A percentile compares a stretch with the other conserved stretches of the same genome.
phyloP scores from a whole-genome alignment of 1,140 invertebrate genomes.

The Drosophila nebulosa region DNA sequence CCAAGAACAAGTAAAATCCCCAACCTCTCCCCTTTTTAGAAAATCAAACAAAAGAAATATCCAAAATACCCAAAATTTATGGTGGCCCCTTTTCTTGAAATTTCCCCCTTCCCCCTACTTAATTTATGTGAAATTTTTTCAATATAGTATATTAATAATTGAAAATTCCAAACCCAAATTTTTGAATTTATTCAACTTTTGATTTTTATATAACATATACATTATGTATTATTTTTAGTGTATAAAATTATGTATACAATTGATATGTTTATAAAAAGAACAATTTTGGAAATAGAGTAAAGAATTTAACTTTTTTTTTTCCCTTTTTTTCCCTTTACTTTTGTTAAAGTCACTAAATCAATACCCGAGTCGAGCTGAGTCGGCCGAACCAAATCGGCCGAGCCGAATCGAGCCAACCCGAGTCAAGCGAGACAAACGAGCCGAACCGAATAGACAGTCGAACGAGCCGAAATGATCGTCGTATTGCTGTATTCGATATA shows the following conservation, averaged over 20 bases:
- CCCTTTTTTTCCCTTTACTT: slow-evolving; percentile 19
- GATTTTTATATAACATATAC: slow-evolving; percentile 46
- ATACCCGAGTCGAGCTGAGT: too few relatives aligned
- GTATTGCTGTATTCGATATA: slow-evolving; percentile 9
- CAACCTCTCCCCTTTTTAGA: too few relatives aligned
- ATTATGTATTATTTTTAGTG: too few relatives aligned
- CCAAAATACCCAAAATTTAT: slow-evolving; percentile 7
- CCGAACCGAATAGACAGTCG: too few relatives aligned
- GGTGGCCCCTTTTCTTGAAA: neutral
- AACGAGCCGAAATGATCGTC: too few relatives aligned
- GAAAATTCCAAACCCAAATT: neutral
- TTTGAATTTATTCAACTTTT: slow-evolving; percentile 65
- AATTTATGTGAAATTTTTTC: neutral
- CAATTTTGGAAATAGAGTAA: slow-evolving; percentile 42
- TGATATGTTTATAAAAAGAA: slow-evolving; percentile 58
- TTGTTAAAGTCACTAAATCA: slow-evolving; percentile 34
- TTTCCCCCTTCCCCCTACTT: too few relatives aligned
- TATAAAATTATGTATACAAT: slow-evolving; percentile 59
- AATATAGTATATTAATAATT: slow-evolving; percentile 8
- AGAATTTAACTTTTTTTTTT: slow-evolving; percentile 29
- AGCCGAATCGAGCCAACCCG: too few relatives aligned
- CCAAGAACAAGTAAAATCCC: slow-evolving; percentile 65
- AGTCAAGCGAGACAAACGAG: too few relatives aligned
- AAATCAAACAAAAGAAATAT: too few relatives aligned
- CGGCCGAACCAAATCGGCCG: too few relatives aligned